Percentiles rank a stretch among this genome's conserved stretches.
Evolutionary conservation across 2,113 vertebrate genomes (phyloP).

Genomic region (Corvus hawaiiensis): DNA sequence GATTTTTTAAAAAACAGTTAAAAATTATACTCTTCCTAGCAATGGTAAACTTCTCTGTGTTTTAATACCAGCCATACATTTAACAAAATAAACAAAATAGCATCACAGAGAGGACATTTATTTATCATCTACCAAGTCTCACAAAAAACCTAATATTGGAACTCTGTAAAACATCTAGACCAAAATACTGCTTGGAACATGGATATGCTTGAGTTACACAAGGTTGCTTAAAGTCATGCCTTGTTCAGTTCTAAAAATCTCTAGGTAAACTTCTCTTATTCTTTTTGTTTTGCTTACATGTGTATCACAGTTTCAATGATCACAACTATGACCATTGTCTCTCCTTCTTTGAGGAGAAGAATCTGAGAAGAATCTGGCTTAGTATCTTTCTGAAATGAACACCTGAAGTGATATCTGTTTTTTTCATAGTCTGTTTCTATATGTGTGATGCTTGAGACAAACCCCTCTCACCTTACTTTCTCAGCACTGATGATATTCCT

Average conservation of each 20-base stretch:
- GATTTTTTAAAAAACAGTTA: background rate
- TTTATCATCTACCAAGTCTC: background rate
- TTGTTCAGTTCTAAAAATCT: background rate
- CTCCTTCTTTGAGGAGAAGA: background rate
- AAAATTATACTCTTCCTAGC: background rate
- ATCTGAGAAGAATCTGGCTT: background rate
- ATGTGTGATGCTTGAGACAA: background rate
- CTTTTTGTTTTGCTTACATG: background rate
- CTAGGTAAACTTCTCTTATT: background rate
- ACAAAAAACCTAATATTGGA: background rate
- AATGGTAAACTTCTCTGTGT: rapidly evolving
- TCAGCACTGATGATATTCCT: background rate
- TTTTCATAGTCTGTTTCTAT: background rate
- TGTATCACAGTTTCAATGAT: background rate
- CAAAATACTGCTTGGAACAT: background rate
- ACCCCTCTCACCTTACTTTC: background rate
- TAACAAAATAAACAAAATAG: background rate
- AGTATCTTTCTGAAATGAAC: background rate
- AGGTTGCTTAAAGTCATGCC: background rate
- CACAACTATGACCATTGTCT: background rate
- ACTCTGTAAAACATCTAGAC: background rate
- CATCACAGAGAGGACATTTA: background rate
- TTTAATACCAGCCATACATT: background rate
- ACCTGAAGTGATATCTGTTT: background rate
- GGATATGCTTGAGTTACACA: background rate